Evolutionary conservation across 2,888 invertebrate species (phyloP), one percentile per base, ranked within the genome.

Genomic region (Caenorhabditis afra): DNA sequence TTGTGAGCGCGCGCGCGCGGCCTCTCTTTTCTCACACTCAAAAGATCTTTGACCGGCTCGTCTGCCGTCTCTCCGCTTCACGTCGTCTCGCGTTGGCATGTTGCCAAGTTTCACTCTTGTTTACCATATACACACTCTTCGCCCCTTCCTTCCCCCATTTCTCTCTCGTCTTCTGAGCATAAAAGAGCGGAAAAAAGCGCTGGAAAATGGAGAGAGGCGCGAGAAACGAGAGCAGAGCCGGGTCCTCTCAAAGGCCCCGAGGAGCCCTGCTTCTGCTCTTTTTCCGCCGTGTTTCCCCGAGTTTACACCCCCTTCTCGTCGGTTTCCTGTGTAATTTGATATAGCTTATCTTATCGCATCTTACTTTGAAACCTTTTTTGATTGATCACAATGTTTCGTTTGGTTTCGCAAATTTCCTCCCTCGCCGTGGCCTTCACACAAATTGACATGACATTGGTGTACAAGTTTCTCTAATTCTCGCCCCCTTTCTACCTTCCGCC

Each of bases 61-160:
- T 29, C 22, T 11, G 11, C n/a, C 23, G 16, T 50, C 68, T 59
- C 58, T 29, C 39, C 14, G 8, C 39, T n/a, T 50, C 39, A 1
- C 39, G 8, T 58, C 22, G 52, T 52, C 50, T 12, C 55, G 35
- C 23, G 53, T 52, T 52, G 61, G 57, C 62, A 62, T 64, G 53
- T 71, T 62, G 49, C 57, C 62, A 35, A 55, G 41, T 55, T 50
- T 35, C 50, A 52, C 37, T 39, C 64, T 58, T 65, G 64, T 65
- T 73, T 64, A 50, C 64, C 64, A 71, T 57, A 57, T 64, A 39
- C 64, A 49, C 62, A 47, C 45, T n/a, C 37, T 41, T 18, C 41
- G 55, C 53, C 49, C 23, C 11, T 22, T 50, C 64, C 64, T 44
- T 71, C 10, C 14, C 45, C 39, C 49, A 47, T 29, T 41, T 8